Evolutionary conservation across 2,888 invertebrate genomes (phyloP).

Genomic region (Salticus scenicus): DNA sequence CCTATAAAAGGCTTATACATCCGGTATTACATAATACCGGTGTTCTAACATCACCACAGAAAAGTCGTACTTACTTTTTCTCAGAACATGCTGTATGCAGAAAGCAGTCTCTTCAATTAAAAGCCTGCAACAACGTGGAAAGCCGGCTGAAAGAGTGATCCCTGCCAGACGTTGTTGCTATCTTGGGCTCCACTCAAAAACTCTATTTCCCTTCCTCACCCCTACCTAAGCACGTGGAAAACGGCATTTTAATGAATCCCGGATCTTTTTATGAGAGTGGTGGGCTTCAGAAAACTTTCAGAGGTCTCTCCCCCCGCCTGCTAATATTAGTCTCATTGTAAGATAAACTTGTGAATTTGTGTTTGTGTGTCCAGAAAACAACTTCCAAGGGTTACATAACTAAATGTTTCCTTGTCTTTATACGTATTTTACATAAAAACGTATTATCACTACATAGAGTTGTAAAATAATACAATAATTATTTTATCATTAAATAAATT

Average conservation of each 20-base stretch:
- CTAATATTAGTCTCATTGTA: slow-evolving; percentile 15
- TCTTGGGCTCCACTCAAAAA: slow-evolving; percentile 49
- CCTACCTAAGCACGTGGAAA: slow-evolving; percentile 23
- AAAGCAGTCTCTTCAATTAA: slow-evolving; percentile 16
- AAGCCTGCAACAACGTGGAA: slow-evolving; percentile 18
- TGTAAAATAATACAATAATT: no score
- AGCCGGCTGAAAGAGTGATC: slow-evolving; percentile 51
- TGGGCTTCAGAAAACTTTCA: neutral
- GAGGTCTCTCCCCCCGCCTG: neutral
- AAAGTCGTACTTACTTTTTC: slow-evolving; percentile 25
- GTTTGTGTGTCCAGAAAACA: neutral
- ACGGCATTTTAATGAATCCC: slow-evolving; percentile 64
- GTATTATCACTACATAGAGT: no score
- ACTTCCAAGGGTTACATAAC: no score
- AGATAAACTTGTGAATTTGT: neutral
- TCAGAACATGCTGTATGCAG: slow-evolving; percentile 11
- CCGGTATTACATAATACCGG: slow-evolving; percentile 6
- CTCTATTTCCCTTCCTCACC: neutral
- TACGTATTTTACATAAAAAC: no score
- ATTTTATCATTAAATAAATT: no score
- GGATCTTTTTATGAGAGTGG: slow-evolving; percentile 1
- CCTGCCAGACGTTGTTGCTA: slow-evolving; percentile 64
- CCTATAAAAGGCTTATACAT: neutral
- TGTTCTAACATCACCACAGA: neutral
- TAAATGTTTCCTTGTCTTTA: no score